Evolutionary conservation across 2,888 invertebrate genomes (phyloP), one percentile per base, ranked within the genome.

Genomic region (Lordiphosa andalusiaca): DNA sequence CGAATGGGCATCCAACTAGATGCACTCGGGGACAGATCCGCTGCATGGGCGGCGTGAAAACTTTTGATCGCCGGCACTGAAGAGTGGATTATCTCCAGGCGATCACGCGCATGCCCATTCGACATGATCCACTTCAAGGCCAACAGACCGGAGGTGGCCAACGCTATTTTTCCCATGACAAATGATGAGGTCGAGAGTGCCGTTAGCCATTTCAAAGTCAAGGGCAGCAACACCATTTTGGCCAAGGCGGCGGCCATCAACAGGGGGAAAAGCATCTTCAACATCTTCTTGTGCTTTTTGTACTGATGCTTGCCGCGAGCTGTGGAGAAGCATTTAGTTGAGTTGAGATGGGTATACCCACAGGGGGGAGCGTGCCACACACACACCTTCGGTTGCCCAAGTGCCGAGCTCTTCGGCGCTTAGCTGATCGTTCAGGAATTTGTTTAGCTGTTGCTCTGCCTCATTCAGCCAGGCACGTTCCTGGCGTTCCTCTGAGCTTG

Each of bases 131-230:
- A 88, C 63, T 86, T 88, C 4, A 88, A 38, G 6, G 84, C 87
- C 58, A 89, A 35, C 0, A 89, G 36, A 4, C 83, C 85, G 1
- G 88, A 86, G 9, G 84, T 75, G 6, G 84, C 65, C 37, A 89
- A 59, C 1, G 89, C 88, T 33, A 89, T 84, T 82, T 89, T 89
- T 39, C 87, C 87, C 83, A 89, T 86, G 23, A 89, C 72, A 67
- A 89, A 88, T 4, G 89, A 87, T 12, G 89, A 85, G 61, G 93
- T 92, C 19, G 94, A 92, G 47, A 94, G 87, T 38, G 94, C 91
- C 1, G 94, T 93, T 63, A 95, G 87, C 1, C 92, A 91, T 77
- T 94, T 95, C 51, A 95, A 85, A 0, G 93, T 91, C 35, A 94
- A 88, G 0, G 94, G 94, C 46, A 94, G 88, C 6, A 95, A 74